Base-by-base conservation (phyloP, 1,140 invertebrate genomes). In the Saxidomus purpurata region DNA sequence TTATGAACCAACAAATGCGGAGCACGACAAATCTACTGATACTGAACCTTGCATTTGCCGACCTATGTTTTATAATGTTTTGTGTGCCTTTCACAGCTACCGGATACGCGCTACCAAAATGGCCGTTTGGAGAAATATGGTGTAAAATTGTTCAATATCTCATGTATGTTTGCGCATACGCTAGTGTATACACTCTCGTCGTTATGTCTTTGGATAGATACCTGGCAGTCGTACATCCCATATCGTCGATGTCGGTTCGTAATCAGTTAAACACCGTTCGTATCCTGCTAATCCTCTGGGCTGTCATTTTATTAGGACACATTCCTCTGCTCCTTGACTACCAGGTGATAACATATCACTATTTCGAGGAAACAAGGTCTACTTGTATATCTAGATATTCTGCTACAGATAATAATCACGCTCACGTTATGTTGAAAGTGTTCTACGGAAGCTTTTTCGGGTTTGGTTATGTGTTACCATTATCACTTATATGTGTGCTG, bases 171-270 rank as follows among this genome's bases (percentile, higher is more conserved):
- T 99, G 98, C 17, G 98, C 98, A 0, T 99, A 98, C 93, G 98
- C 98, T 9, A 98, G 98, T 90, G 98, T 99, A 17, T 99, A 99
- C 95, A 99, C 98, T 0, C 96, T 99, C 34, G 98, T 99, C 0
- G 97, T 99, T 63, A 99, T 99, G 98, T 99, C 98, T 25, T 95
- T 99, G 34, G 99, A 99, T 95, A 97, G 99, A 90, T 99, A 98
- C 95, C 96, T 99, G 93, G 99, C 99, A 31, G 98, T 99, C 15
- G 98, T 99, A 0, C 98, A 99, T 96, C 98, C 99, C 0, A 98
- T 99, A 83, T 97, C 97, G 0, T 98, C 98, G 74, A 99, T 98
- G 97, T 97, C 98, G 0, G 97, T 91, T 94, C 97, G 99, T 80
- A 99, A 98, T 0, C 98, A 99, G 94, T 97, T 96, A 67, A 99